Percentiles rank a stretch among this genome's conserved stretches.
phyloP scores from a whole-genome alignment of 2,113 vertebrate genomes.

The Struthio camelus region DNA sequence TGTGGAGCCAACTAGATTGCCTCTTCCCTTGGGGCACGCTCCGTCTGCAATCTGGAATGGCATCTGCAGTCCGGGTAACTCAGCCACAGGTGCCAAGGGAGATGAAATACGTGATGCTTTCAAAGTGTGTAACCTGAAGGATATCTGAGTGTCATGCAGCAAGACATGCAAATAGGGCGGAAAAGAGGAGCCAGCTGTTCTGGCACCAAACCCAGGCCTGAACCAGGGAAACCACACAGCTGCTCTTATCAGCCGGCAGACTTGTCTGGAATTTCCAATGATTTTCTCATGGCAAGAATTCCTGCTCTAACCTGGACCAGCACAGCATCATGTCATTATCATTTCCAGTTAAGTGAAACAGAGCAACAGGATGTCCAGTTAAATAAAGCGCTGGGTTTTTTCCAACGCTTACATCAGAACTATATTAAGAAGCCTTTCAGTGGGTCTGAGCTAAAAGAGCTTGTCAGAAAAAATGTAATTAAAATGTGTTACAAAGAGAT shows the following conservation, averaged over 20 bases:
- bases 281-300: neutral
- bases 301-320: neutral
- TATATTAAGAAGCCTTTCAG: neutral
- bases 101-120: neutral
- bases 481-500: neutral
- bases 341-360: neutral
- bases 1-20: neutral
- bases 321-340: accelerated
- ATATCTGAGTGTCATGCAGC: neutral
- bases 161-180: neutral
- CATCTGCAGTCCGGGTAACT: neutral
- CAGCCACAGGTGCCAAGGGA: neutral
- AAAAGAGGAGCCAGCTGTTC: neutral
- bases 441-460: neutral
- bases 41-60: neutral
- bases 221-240: neutral
- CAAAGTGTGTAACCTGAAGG: neutral
- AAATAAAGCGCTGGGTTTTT: neutral
- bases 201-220: neutral
- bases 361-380: neutral
- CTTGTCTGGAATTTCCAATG: neutral
- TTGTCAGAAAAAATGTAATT: neutral
- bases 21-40: neutral
- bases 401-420: neutral
- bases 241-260: neutral